These are phyloP conservation scores for Otocyon megalotis DNA, from an alignment of 2,113 vertebrate species.

Conservation along the genomic window DNA sequence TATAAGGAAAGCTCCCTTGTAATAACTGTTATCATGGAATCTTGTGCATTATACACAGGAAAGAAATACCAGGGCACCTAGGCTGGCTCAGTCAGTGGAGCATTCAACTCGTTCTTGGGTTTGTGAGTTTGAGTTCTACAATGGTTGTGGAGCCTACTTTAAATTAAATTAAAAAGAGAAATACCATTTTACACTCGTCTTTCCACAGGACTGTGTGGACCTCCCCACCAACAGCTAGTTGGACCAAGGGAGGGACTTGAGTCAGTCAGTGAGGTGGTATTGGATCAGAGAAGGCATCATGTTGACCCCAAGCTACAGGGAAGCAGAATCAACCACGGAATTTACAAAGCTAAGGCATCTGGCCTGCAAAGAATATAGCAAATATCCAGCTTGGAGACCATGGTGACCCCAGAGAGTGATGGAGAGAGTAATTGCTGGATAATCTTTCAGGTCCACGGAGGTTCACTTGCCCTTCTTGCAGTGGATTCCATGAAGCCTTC, in stretches of 20 bases:
- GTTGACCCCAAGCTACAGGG: neutral
- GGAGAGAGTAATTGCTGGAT: neutral
- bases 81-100: no score
- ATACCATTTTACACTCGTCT: neutral
- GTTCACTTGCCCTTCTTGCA: neutral
- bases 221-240: neutral
- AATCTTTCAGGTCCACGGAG: neutral
- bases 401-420: neutral
- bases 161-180: neutral
- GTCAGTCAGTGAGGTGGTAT: neutral
- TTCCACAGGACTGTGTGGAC: neutral
- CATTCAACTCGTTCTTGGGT: no score
- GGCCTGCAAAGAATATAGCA: neutral
- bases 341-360: neutral
- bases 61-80: neutral
- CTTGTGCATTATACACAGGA: neutral
- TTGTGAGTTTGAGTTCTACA: no score
- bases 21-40: neutral
- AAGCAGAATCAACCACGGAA: neutral
- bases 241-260: neutral
- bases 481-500: neutral
- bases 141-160: no score
- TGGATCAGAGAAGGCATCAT: neutral
- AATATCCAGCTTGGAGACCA: neutral
- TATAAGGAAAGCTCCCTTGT: neutral